Percentiles rank a stretch among this genome's conserved stretches.
Conservation (phyloP, 2,113 vertebrate species). For the Chitala chitala region DNA sequence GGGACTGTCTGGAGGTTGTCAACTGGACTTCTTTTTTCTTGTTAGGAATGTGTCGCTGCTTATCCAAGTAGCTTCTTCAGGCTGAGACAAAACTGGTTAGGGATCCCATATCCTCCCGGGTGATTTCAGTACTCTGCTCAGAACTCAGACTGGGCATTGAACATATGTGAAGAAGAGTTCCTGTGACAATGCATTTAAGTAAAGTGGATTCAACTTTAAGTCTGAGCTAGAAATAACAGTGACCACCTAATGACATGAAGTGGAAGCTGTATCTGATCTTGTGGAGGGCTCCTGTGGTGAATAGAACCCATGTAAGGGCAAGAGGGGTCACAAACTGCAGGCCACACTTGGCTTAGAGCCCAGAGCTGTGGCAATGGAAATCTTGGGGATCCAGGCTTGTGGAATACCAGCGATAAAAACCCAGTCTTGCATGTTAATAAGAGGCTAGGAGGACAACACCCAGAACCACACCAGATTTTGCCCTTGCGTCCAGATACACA, state of each 20-base stretch:
- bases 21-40: too few relatives aligned
- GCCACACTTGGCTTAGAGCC: conserved; percentile 4
- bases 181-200: too few relatives aligned
- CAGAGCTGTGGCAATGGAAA: background rate
- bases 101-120: too few relatives aligned
- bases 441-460: conserved; percentile 1
- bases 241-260: background rate
- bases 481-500: background rate
- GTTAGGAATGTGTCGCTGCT: too few relatives aligned
- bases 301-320: too few relatives aligned
- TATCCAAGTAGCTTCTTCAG: too few relatives aligned
- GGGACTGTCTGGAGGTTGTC: too few relatives aligned
- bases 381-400: background rate
- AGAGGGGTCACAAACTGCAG: background rate
- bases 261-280: conserved; percentile 8
- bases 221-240: background rate
- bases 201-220: too few relatives aligned
- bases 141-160: too few relatives aligned
- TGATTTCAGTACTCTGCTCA: too few relatives aligned
- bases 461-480: background rate
- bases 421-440: background rate
- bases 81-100: too few relatives aligned
- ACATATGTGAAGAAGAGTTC: too few relatives aligned
- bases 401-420: background rate
- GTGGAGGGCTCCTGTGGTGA: background rate